Evolutionary conservation across 2,797 vertebrate genomes (phyloP).

Genomic region (Psittacula derbiana): DNA sequence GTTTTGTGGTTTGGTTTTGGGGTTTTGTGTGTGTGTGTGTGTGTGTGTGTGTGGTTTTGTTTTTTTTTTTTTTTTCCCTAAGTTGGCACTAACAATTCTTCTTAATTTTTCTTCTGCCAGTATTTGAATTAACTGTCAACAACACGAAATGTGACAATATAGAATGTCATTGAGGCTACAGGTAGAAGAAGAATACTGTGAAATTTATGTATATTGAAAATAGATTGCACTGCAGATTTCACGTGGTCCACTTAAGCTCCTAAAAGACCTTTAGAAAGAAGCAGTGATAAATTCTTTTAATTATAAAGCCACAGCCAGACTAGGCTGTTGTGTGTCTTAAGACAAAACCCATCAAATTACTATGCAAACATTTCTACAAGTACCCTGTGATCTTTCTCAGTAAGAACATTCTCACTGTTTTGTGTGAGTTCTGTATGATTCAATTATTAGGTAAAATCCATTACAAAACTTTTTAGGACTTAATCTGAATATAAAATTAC

Average conservation of each 20-base stretch:
- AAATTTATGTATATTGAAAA: background rate
- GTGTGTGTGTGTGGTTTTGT: background rate
- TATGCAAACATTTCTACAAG: background rate
- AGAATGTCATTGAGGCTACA: background rate
- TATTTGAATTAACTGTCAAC: background rate
- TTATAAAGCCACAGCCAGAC: background rate
- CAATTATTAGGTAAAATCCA: conserved; percentile 50
- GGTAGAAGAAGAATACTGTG: background rate
- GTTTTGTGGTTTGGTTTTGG: background rate
- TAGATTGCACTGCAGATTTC: background rate
- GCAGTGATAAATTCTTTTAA: background rate
- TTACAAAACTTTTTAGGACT: conserved; percentile 25
- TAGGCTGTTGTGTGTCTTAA: background rate
- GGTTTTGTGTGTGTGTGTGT: background rate
- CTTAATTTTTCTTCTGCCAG: background rate
- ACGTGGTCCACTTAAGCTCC: background rate
- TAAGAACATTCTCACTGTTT: background rate
- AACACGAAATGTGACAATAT: background rate
- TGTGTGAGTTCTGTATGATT: conserved; percentile 19
- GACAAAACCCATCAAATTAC: background rate
- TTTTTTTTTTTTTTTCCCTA: background rate
- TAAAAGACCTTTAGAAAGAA: background rate
- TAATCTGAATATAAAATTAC: conserved; percentile 35
- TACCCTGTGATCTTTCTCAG: background rate
- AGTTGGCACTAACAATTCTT: background rate